Evolutionary conservation across 2,113 vertebrate genomes (phyloP).

Genomic region (Panthera uncia): DNA sequence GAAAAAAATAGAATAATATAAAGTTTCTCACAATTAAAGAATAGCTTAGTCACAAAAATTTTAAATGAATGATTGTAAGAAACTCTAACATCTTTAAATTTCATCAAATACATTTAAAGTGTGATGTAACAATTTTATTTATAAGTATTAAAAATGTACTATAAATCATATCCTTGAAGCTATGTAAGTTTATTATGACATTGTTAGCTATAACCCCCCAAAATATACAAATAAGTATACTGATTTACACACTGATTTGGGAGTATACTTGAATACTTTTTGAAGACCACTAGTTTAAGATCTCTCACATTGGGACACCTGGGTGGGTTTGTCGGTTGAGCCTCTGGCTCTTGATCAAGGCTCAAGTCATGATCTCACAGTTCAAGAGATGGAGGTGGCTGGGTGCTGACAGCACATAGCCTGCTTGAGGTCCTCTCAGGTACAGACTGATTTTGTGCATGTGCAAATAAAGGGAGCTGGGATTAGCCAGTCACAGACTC

Average conservation of each 20-base stretch:
- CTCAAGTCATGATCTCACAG: no score
- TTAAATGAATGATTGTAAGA: not conserved
- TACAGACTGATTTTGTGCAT: not conserved
- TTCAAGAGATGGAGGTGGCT: no score
- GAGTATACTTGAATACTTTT: not conserved
- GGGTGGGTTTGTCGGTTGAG: no score
- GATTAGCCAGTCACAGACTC: not conserved
- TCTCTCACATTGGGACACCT: not conserved
- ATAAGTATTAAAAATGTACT: not conserved
- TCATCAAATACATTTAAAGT: not conserved
- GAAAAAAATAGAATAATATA: not conserved
- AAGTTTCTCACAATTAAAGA: constrained; percentile 15
- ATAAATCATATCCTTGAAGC: not conserved
- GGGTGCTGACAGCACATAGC: no score
- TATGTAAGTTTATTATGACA: not conserved
- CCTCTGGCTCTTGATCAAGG: no score
- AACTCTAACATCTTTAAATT: not conserved
- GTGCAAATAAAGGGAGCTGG: not conserved
- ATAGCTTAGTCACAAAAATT: not conserved
- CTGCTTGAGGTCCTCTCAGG: not conserved
- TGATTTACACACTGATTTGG: not conserved
- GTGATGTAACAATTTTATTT: not conserved
- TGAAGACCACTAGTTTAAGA: not conserved
- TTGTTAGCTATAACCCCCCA: not conserved
- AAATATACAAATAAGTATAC: not conserved